phyloP scores from a whole-genome alignment of 1,140 invertebrate species.

The Caenorhabditis brenneri region DNA sequence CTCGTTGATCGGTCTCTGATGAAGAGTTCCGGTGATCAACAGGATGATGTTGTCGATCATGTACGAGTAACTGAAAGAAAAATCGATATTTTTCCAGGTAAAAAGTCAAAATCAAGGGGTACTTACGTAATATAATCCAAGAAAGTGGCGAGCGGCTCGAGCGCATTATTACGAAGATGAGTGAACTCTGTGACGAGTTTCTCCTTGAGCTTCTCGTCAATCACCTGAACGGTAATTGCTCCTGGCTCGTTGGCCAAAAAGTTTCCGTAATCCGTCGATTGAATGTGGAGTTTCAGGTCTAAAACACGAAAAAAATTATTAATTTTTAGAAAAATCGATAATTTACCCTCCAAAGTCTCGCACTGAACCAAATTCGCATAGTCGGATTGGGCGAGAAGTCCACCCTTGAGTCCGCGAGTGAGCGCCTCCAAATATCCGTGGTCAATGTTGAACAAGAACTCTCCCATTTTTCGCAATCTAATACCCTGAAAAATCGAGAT shows the following conservation, averaged over 20 bases:
- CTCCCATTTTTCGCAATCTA: constrained; percentile 71
- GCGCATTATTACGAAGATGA: constrained; percentile 94
- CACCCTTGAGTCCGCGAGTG: constrained; percentile 96
- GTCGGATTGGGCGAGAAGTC: constrained; percentile 93
- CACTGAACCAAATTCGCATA: constrained; percentile 99
- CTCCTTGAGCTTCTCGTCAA: constrained; percentile 96
- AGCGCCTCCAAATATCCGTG: constrained; percentile 96
- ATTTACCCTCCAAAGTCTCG: constrained; percentile 95
- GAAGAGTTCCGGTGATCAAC: constrained; percentile 95
- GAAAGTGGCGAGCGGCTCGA: constrained; percentile 95
- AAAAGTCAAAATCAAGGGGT: constrained; percentile 9
- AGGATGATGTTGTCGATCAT: constrained; percentile 99
- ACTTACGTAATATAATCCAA: constrained; percentile 92
- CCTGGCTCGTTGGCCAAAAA: constrained; percentile 98
- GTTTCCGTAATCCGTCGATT: constrained; percentile 97
- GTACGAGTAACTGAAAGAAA: constrained; percentile 85
- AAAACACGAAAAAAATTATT: constrained; percentile 51
- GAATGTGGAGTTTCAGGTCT: constrained; percentile 98
- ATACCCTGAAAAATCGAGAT: background rate
- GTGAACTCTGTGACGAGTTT: constrained; percentile 98
- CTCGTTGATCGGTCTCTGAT: constrained; percentile 96
- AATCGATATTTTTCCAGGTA: background rate
- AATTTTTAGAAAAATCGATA: constrained; percentile 1
- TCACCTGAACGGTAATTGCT: constrained; percentile 92
- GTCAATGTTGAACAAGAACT: constrained; percentile 93